phyloP scores from a whole-genome alignment of 2,888 invertebrate genomes.

The Papilio elwesi region DNA sequence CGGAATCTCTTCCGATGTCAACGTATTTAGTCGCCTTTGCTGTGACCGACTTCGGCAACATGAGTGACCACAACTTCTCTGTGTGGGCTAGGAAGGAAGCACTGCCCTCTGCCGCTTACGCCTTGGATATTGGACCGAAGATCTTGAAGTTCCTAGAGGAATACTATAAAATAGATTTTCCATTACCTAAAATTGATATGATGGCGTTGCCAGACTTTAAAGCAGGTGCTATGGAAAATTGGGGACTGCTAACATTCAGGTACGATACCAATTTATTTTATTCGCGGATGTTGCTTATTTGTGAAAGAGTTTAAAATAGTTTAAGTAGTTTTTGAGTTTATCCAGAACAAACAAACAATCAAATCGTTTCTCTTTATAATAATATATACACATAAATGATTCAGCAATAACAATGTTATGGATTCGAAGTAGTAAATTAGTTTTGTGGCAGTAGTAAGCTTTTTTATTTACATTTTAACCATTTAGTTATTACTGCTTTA shows the following conservation, averaged over 20 bases:
- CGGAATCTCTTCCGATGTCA: constrained; percentile 93
- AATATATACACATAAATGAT: too few species aligned
- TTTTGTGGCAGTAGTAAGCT: too few species aligned
- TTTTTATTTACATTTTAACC: too few species aligned
- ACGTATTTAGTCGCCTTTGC: constrained; percentile 94
- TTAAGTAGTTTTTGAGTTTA: too few species aligned
- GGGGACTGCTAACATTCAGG: constrained; percentile 92
- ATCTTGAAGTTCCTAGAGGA: constrained; percentile 88
- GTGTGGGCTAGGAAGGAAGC: constrained; percentile 90
- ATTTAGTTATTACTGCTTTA: too few species aligned
- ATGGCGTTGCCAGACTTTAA: constrained; percentile 96
- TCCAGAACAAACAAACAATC: too few species aligned
- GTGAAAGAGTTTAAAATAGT: too few species aligned
- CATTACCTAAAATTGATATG: constrained; percentile 94
- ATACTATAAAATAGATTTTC: constrained; percentile 90
- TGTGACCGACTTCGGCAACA: constrained; percentile 89
- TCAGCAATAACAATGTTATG: too few species aligned
- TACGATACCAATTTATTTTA: constrained; percentile 55
- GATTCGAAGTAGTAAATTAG: too few species aligned
- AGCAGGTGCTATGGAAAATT: constrained; percentile 96
- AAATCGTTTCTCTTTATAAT: too few species aligned
- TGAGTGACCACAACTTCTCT: constrained; percentile 84
- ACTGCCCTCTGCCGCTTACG: constrained; percentile 88
- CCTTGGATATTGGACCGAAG: constrained; percentile 89
- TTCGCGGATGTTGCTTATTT: too few species aligned